These are phyloP conservation scores for Anseranas semipalmata DNA, from an alignment of 2,113 vertebrate genomes.

Conservation along the genomic window DNA sequence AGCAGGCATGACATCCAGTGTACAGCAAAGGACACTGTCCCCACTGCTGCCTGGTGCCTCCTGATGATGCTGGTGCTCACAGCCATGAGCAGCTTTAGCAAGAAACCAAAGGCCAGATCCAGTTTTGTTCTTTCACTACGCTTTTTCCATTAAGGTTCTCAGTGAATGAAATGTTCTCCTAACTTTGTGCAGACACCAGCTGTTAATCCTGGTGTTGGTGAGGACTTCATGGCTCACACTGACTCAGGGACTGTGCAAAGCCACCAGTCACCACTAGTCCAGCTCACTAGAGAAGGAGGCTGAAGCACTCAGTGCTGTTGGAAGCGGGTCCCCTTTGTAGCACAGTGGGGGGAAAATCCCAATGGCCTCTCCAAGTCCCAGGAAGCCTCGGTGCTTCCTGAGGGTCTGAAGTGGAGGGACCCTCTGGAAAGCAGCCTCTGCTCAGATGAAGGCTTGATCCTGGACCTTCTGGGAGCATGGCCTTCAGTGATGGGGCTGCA, in stretches of 20 bases:
- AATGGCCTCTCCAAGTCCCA: too few relatives aligned
- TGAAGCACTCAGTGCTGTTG: too few relatives aligned
- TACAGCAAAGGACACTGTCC: neutral
- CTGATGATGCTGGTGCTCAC: neutral
- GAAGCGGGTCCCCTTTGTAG: too few relatives aligned
- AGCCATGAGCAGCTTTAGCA: neutral
- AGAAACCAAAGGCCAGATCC: neutral
- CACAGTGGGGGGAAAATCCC: too few relatives aligned
- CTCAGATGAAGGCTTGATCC: neutral
- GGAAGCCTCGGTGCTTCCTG: too few relatives aligned
- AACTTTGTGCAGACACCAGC: neutral
- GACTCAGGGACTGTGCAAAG: neutral
- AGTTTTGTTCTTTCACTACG: neutral
- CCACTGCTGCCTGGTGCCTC: neutral
- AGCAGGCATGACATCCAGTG: neutral
- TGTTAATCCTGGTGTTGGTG: neutral
- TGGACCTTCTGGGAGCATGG: neutral
- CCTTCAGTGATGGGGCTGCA: rapidly evolving
- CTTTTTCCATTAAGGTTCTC: neutral
- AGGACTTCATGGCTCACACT: neutral
- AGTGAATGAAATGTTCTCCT: neutral
- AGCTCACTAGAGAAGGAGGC: neutral
- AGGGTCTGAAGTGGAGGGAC: too few relatives aligned
- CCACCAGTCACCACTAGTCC: rapidly evolving
- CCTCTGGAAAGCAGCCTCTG: too few relatives aligned